Evolutionary conservation across 2,797 vertebrate genomes (phyloP), one percentile per base, ranked within the genome.

Genomic region (Manis pentadactyla): DNA sequence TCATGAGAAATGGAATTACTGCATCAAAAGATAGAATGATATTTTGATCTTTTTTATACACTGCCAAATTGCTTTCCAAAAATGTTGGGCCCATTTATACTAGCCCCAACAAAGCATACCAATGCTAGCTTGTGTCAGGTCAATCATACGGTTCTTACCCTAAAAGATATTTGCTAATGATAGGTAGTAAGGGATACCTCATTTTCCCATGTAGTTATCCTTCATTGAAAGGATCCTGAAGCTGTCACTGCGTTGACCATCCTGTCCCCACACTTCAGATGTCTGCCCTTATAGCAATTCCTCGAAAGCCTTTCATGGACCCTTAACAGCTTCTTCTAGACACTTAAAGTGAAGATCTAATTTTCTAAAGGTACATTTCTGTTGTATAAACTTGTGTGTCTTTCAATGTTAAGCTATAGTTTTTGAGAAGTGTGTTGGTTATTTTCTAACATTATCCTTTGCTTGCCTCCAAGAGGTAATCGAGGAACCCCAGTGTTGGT

Each of bases 351-450:
- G 17, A 61, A 27, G 84, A 25, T 66, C 83, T 68, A 42, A 29
- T 85, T 86, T 93, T 79, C 73, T 88, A 51, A 81, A 68, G 55
- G 34, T 73, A 55, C 5, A 10, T 86, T 86, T 92, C 34, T 87
- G 7, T 61, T 82, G 19, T 78, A 73, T 86, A 42, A 34, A 86
- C 31, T 85, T 68, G 6, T 39, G 15, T 61, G 13, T 88, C 51
- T 81, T 90, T 79, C n/a, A 64, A 21, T 69, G 59, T 59, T 82
- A 84, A 49, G 23, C 51, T 49, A 13, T 74, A 55, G 75, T 68
- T 93, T 93, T 81, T 17, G 46, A 77, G 49, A 87, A 87, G 7
- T 55, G 3, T 39, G 42, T 66, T 90, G 14, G 23, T 64, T 66
- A 55, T 83, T 97, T 96, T 68, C 18, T 27, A 57, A 31, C 1